Percentiles rank a stretch among this genome's conserved stretches.
These are phyloP conservation scores for Chrysopa pallens DNA, from an alignment of 1,140 invertebrate genomes.

Conservation along the genomic window DNA sequence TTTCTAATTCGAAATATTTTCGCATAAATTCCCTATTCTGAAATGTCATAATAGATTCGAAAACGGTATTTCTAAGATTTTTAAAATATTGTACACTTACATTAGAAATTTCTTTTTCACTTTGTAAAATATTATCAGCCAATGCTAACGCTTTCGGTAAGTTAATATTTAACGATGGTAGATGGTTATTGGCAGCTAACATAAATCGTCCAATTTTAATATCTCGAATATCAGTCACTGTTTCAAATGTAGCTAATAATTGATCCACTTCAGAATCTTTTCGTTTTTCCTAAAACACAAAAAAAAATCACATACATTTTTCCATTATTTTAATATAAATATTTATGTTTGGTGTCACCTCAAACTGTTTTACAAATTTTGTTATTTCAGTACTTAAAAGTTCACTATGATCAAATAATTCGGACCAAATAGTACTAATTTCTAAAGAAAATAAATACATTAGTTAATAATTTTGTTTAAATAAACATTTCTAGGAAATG, in stretches of 20 bases:
- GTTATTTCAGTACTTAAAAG: conserved; percentile 70
- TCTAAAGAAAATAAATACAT: conserved; percentile 28
- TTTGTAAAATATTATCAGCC: conserved; percentile 31
- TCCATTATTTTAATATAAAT: conserved; percentile 1
- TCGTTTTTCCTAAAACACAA: conserved; percentile 41
- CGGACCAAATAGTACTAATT: conserved; percentile 59
- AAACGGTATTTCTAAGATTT: too few species aligned
- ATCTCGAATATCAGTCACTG: conserved; percentile 56
- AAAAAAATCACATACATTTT: neutral
- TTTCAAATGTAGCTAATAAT: conserved; percentile 58
- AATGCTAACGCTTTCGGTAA: conserved; percentile 42
- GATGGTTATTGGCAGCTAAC: conserved; percentile 34
- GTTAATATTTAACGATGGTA: conserved; percentile 44
- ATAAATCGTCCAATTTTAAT: conserved; percentile 42
- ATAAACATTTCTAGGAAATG: too few species aligned
- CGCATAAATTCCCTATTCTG: too few species aligned
- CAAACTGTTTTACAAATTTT: conserved; percentile 64
- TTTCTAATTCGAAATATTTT: too few species aligned
- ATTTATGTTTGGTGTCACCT: conserved; percentile 31
- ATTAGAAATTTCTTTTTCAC: conserved; percentile 6
- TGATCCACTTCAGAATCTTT: conserved; percentile 60
- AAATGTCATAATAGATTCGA: too few species aligned
- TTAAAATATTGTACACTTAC: too few species aligned
- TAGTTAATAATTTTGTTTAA: too few species aligned
- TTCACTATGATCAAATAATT: conserved; percentile 68